Percentiles rank a stretch among this genome's conserved stretches.
Conservation (phyloP, 2,113 vertebrate genomes). For the Pteronura brasiliensis region DNA sequence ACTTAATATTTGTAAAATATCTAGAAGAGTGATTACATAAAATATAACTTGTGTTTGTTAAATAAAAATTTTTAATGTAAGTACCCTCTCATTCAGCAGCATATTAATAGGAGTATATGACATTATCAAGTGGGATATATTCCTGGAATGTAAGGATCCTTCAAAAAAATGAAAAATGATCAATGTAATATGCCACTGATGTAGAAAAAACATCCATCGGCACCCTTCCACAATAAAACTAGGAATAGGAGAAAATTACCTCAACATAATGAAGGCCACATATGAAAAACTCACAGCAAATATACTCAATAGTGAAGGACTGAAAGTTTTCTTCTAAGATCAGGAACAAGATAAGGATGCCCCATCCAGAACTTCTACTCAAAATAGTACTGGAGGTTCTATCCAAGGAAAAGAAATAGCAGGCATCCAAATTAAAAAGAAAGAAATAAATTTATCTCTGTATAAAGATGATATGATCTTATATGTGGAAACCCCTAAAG, state of each 20-base stretch:
- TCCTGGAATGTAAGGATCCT: not conserved
- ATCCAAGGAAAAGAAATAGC: not conserved
- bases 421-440: not conserved
- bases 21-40: not conserved
- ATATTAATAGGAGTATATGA: not conserved
- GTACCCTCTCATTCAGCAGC: not conserved
- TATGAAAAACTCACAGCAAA: not conserved
- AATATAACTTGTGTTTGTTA: not conserved
- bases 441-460: not conserved
- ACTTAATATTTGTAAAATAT: not conserved
- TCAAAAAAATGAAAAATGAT: not conserved
- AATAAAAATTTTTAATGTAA: not conserved
- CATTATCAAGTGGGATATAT: not conserved
- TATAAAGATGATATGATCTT: not conserved
- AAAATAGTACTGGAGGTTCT: not conserved
- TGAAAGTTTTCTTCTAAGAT: not conserved
- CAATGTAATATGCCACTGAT: not conserved
- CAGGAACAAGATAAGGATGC: not conserved
- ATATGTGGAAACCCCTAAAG: not conserved
- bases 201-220: not conserved
- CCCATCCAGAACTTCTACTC: not conserved
- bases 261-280: not conserved
- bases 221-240: not conserved
- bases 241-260: not conserved
- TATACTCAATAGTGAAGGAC: not conserved